Conservation (phyloP, 2,797 vertebrate species). For the Eospalax fontanierii region DNA sequence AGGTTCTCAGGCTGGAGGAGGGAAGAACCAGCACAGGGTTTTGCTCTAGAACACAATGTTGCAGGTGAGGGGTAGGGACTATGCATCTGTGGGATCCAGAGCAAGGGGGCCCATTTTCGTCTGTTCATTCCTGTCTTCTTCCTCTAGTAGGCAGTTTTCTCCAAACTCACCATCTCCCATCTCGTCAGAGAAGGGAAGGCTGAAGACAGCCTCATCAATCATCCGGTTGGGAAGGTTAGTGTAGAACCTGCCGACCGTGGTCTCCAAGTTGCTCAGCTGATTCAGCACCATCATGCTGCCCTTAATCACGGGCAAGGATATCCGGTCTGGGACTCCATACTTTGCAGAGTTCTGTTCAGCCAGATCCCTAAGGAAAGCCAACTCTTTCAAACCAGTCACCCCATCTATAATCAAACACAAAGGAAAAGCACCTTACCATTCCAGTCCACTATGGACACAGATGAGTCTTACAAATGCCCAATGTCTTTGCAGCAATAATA, state of each 20-base stretch:
- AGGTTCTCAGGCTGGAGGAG: not conserved
- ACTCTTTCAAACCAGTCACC: constrained; percentile 96
- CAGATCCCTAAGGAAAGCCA: constrained; percentile 97
- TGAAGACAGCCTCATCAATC: constrained; percentile 98
- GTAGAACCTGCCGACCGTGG: constrained; percentile 97
- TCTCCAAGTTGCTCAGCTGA: constrained; percentile 99
- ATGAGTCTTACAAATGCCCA: not conserved
- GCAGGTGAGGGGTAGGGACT: not conserved
- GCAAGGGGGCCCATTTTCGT: not conserved
- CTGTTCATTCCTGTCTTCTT: not conserved
- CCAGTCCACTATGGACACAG: not conserved
- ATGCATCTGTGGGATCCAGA: not conserved
- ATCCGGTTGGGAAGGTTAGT: constrained; percentile 99
- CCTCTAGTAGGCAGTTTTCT: accelerated
- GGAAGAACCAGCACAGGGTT: not conserved
- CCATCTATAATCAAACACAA: constrained; percentile 92
- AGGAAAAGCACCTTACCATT: not conserved
- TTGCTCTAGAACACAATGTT: not conserved
- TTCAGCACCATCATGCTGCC: constrained; percentile 99
- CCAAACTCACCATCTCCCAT: constrained; percentile 96
- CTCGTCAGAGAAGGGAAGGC: constrained; percentile 96
- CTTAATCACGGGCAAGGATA: constrained; percentile 94
- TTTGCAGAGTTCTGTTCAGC: constrained; percentile 98
- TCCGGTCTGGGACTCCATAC: constrained; percentile 93
- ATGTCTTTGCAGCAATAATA: not conserved